These are phyloP conservation scores for Blastobasis adustella DNA, from an alignment of 2,888 invertebrate species.

Conservation along the genomic window DNA sequence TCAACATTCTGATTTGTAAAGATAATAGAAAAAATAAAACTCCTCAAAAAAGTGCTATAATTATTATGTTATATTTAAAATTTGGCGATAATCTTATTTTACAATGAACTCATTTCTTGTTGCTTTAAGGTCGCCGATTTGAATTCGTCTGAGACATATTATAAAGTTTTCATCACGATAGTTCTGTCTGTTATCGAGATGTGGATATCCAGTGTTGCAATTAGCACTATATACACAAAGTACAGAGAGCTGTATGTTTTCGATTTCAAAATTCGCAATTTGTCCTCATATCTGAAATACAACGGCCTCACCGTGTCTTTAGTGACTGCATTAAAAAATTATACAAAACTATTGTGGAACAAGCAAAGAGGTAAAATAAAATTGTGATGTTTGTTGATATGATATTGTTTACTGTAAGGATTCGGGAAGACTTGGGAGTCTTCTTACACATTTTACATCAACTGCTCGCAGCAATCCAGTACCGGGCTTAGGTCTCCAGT, in stretches of 20 bases:
- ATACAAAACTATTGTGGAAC: conserved; percentile 45
- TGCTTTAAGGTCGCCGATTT: too few species aligned
- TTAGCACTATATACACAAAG: conserved; percentile 36
- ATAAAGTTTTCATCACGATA: conserved; percentile 31
- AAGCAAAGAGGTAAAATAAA: conserved; percentile 42
- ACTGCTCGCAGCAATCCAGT: too few species aligned
- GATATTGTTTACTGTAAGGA: too few species aligned
- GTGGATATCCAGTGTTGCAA: conserved; percentile 39
- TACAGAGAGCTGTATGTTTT: conserved; percentile 40
- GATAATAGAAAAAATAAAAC: too few species aligned
- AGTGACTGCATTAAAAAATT: conserved; percentile 29
- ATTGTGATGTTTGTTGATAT: background rate
- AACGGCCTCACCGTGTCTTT: conserved; percentile 36
- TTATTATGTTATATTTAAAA: too few species aligned
- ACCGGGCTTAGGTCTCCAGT: too few species aligned
- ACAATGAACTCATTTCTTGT: too few species aligned
- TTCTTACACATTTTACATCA: too few species aligned
- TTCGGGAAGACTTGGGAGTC: too few species aligned
- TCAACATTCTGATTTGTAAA: too few species aligned
- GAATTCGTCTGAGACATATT: conserved; percentile 27
- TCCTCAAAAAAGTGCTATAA: too few species aligned
- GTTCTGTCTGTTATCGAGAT: conserved; percentile 31
- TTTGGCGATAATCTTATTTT: too few species aligned
- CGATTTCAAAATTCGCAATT: conserved; percentile 35
- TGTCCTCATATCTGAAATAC: conserved; percentile 32